Percentiles rank a stretch among this genome's conserved stretches.
Conservation (phyloP, 1,140 invertebrate genomes). For the Macrobrachium nipponense region DNA sequence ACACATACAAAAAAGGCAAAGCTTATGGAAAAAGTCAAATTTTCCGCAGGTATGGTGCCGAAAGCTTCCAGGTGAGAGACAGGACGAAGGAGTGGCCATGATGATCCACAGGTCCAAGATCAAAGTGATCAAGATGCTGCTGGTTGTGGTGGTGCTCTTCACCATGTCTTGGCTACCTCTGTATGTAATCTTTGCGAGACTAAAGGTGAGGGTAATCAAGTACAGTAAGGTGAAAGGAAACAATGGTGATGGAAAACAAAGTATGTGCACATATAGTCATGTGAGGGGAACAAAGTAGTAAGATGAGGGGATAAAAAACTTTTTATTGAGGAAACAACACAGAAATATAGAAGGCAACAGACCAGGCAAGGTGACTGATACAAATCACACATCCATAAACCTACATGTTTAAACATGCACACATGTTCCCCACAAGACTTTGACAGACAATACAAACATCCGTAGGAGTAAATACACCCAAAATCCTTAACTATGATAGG, state of each 20-base stretch:
- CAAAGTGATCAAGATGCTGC: slow-evolving; percentile 96
- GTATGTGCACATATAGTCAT: no score
- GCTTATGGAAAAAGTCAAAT: no score
- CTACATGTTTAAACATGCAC: no score
- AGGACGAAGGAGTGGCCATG: slow-evolving; percentile 67
- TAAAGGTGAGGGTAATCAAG: slow-evolving; percentile 76
- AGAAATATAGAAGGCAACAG: no score
- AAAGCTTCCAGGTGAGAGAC: slow-evolving; percentile 68
- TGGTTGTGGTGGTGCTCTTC: slow-evolving; percentile 94
- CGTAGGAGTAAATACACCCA: background rate
- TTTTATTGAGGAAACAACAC: background rate
- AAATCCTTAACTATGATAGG: background rate
- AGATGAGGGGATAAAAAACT: background rate
- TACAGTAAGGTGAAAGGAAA: background rate
- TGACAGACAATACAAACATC: no score
- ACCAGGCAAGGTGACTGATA: no score
- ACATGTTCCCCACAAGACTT: no score
- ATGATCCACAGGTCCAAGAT: slow-evolving; percentile 72
- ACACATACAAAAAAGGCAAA: no score
- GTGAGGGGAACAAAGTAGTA: background rate
- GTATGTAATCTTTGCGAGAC: slow-evolving; percentile 88
- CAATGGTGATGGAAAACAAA: background rate
- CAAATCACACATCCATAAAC: no score
- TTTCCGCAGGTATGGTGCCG: slow-evolving; percentile 68
- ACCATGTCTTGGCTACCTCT: slow-evolving; percentile 94